Percentiles rank a stretch among this genome's conserved stretches.
These are phyloP conservation scores for Eucera pruinosa DNA, from an alignment of 2,888 invertebrate species.

Conservation along the genomic window DNA sequence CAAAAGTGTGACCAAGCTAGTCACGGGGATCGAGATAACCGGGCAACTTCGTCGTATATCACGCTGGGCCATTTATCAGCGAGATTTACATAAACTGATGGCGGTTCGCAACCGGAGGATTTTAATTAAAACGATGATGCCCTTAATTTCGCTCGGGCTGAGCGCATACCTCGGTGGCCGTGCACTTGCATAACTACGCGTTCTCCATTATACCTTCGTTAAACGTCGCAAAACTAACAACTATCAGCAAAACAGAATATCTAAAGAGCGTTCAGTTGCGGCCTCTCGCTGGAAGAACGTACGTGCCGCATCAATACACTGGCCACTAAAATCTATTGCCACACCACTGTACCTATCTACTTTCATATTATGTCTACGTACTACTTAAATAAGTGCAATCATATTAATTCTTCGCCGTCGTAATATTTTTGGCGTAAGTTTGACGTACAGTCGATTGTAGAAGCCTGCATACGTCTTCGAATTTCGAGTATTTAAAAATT, in stretches of 20 bases:
- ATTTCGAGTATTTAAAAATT: too few relatives aligned
- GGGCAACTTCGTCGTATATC: conserved; percentile 51
- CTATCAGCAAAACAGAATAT: conserved; percentile 20
- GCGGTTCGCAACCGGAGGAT: conserved; percentile 55
- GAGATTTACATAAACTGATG: conserved; percentile 68
- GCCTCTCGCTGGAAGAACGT: too few relatives aligned
- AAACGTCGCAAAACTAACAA: conserved; percentile 30
- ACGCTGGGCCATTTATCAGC: conserved; percentile 62
- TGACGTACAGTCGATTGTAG: too few relatives aligned
- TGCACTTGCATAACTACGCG: conserved; percentile 46
- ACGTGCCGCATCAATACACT: too few relatives aligned
- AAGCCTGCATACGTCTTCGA: too few relatives aligned
- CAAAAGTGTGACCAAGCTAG: conserved; percentile 51
- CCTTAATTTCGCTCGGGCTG: conserved; percentile 59
- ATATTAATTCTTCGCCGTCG: too few relatives aligned
- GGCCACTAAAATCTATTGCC: too few relatives aligned
- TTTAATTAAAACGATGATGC: conserved; percentile 70
- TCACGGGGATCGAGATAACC: conserved; percentile 64
- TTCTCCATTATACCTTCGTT: conserved; percentile 28
- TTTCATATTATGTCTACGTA: too few relatives aligned
- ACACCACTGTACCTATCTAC: too few relatives aligned
- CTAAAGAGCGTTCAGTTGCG: neutral
- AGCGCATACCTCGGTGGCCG: conserved; percentile 41
- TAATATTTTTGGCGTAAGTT: too few relatives aligned
- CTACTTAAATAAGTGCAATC: too few relatives aligned